Evolutionary conservation across 2,113 vertebrate genomes (phyloP), one percentile per base, ranked within the genome.

Genomic region (Notiomystis cincta): DNA sequence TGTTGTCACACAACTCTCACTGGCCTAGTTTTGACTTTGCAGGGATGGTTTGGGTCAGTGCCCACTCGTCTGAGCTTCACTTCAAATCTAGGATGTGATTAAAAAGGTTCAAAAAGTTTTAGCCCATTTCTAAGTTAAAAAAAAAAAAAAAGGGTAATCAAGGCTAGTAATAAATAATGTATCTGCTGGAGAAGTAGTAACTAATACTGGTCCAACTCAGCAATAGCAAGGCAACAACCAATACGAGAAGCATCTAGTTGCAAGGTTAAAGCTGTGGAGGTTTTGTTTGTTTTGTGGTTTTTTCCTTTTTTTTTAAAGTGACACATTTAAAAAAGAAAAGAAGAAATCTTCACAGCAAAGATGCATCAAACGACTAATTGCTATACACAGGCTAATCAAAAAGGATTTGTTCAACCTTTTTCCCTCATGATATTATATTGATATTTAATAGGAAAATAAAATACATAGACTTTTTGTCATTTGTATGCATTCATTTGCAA

Each of bases 381-480:
- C 92, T 95, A 89, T 93, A 92, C 76, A 95, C 77, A 94, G 37
- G 83, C 95, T 97, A 96, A 95, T 97, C 96, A 96, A 98, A 97
- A 96, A 93, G 97, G 97, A 93, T 97, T 98, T 98, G 97, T 98
- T 98, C 97, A 97, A 97, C 97, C 96, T 95, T 97, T 90, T 97
- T 92, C 93, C 94, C 89, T 94, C 97, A 67, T 73, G 90, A 97
- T 98, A 98, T 95, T 98, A 98, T 98, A 98, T 93, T 88, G 97
- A 98, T 98, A 98, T 97, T 98, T 98, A 97, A 98, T 99, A 99
- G 98, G 98, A 99, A 99, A 99, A 99, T 99, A 99, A 99, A 98
- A 98, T 98, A 98, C 97, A 98, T 98, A 98, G 98, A 98, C 96
- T 98, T 98, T 98, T 93, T 97, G 96, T 96, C 97, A 98, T 98